Base-by-base conservation (phyloP, 2,797 vertebrate species). In the Oreochromis mossambicus region DNA sequence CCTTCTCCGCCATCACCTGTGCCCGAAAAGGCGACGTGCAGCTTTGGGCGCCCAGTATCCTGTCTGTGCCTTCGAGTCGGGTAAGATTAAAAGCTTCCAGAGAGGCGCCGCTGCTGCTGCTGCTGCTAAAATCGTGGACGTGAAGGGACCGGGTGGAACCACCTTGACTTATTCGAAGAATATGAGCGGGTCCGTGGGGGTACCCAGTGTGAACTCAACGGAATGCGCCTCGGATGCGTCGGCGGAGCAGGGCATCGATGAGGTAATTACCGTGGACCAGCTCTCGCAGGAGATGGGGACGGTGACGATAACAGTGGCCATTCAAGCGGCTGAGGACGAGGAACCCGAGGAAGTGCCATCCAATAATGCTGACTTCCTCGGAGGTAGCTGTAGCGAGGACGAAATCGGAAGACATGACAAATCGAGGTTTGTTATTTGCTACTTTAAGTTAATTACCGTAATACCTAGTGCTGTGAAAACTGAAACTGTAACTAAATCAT, bases 381-480 rank as follows among this genome's bases (percentile, higher is more conserved):
- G 96, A 6, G 97, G 97, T 89, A 98, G 98, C 95, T 97, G 97
- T 88, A 97, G 98, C 89, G 98, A 98, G 58, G 98, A 98, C 87
- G 98, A 98, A 54, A 73, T 95, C 51, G 95, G 96, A 70, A 95
- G 96, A 63, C 94, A 96, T 38, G 96, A 96, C 79, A 97, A 97
- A 82, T 97, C 96, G 43, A 97, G 97, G 97, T 98, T 80, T 51
- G 88, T 58, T 4, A 9, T n/a, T 24, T 15, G 24, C 6, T 43
- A 32, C 66, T 78, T 52, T 11, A 6, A 55, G 3, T 79, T 6
- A 2, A 38, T 21, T 56, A 8, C 61, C 7, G 38, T 24, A 68
- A 29, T 17, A 5, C 19, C 24, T 3, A 14, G 13, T 41, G 29
- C 11, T 17, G 55, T 8, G n/a, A 38, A 4, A 50, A 19, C 4